phyloP scores from a whole-genome alignment of 2,797 vertebrate species.

The Philypnodon macrostomus region DNA sequence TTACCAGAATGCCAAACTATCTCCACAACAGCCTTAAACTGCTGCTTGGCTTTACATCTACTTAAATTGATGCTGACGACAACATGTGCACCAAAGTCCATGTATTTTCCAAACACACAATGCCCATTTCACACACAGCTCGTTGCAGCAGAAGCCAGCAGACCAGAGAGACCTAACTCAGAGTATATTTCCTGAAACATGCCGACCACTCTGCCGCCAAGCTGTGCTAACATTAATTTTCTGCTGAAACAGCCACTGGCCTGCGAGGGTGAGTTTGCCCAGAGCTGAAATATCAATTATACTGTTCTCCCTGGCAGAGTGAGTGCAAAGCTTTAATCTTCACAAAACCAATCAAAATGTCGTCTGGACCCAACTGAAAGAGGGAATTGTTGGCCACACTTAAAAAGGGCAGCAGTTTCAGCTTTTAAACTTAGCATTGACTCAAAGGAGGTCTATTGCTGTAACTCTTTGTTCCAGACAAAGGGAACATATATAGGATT shows the following conservation, averaged over 20 bases:
- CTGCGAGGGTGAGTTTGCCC: conserved; percentile 71
- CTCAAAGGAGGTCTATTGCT: conserved; percentile 44
- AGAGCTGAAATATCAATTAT: conserved; percentile 80
- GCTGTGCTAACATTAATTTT: conserved; percentile 78
- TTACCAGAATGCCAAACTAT: too few species aligned
- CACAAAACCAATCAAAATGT: conserved; percentile 75
- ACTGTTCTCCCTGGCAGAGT: conserved; percentile 71
- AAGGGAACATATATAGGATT: too few species aligned
- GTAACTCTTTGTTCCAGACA: conserved; percentile 23
- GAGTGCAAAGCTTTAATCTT: conserved; percentile 73
- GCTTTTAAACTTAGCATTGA: conserved; percentile 57
- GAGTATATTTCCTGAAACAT: conserved; percentile 70
- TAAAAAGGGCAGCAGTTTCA: conserved; percentile 63
- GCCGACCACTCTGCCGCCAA: conserved; percentile 62
- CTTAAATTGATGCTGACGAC: too few species aligned
- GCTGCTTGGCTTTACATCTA: too few species aligned
- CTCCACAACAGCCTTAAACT: too few species aligned
- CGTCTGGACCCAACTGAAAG: conserved; percentile 61
- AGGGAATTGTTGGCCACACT: conserved; percentile 60
- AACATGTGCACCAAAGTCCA: conserved; percentile 14
- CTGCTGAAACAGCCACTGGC: conserved; percentile 79
- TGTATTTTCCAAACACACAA: conserved; percentile 24
- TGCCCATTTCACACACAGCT: conserved; percentile 56
- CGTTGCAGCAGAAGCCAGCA: conserved; percentile 57
- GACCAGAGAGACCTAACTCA: conserved; percentile 64